Evolutionary conservation across 2,113 vertebrate species (phyloP).

Genomic region (Serilophus lunatus): DNA sequence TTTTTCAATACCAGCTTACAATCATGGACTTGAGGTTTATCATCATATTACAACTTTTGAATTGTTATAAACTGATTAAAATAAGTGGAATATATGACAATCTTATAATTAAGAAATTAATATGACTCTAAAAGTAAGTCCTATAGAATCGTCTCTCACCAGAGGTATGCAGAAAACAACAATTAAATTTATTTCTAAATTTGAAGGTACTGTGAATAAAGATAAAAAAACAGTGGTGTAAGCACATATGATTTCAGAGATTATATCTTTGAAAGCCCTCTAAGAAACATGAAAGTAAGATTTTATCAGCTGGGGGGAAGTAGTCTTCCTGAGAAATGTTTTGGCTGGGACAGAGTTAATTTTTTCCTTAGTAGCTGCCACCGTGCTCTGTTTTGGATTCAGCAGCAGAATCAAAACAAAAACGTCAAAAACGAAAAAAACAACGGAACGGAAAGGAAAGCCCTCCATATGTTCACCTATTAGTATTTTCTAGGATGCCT

Average conservation of each 20-base stretch:
- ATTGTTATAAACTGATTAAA: neutral
- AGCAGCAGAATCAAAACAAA: neutral
- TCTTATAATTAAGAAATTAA: neutral
- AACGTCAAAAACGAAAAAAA: neutral
- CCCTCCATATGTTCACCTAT: neutral
- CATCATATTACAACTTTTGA: neutral
- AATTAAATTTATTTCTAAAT: neutral
- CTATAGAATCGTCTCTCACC: neutral
- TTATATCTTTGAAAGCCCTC: neutral
- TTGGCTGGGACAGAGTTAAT: neutral
- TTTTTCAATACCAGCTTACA: neutral
- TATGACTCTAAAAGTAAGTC: neutral
- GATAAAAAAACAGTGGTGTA: neutral
- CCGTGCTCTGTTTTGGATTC: neutral
- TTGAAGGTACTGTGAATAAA: neutral
- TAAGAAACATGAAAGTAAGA: neutral
- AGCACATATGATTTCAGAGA: neutral
- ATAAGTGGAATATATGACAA: neutral
- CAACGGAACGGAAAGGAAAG: fast-evolving
- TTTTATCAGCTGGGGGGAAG: neutral
- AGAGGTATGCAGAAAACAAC: neutral
- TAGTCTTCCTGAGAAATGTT: neutral
- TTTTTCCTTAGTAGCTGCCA: neutral
- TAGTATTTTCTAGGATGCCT: neutral
- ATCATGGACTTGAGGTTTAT: neutral